Base-by-base conservation (phyloP, 2,113 vertebrate species). In the Centropristis striata region DNA sequence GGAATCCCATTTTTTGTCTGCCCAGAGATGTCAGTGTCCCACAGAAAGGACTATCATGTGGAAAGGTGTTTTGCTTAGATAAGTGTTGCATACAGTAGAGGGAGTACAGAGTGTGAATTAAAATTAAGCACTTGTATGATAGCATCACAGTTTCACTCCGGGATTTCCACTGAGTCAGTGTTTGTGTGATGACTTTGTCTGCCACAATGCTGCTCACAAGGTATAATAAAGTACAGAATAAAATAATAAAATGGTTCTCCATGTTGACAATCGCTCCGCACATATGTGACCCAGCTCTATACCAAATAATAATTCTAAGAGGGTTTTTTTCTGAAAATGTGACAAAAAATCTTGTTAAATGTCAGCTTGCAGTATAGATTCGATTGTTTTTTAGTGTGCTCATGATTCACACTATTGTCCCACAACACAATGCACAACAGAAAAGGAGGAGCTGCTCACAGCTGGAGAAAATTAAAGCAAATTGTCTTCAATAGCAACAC, bases 61-160 rank as follows among this genome's bases (percentile, higher is more conserved):
- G 47, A 90, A 94, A 93, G 93, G 93, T 95, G 94, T 94, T 95
- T 93, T 85, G 82, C 85, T 87, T 81, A 92, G 92, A 95, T 94
- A 95, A 95, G 92, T 86, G 59, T 61, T 49, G 58, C 92, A 90
- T 77, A 86, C 78, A 80, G 82, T 83, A 41, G 58, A 76, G 84
- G 32, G 47, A 73, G 65, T 60, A 71, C 57, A 28, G 69, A 79
- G 59, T 64, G 61, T 66, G 83, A 75, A 86, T 85, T 68, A 85
- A 78, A 88, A 86, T 85, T 77, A 88, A 87, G 88, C 75, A 77
- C 68, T 84, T 86, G 81, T 84, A 13, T 25, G 82, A 91, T 85
- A 64, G 36, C 63, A 90, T 90, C 85, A 71, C 67, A 58, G 55
- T 81, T 80, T 63, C 55, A 76, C 84, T 83, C 78, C 80, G 59